phyloP scores from a whole-genome alignment of 2,888 invertebrate species.

The Amblyjoppa fuscipennis region DNA sequence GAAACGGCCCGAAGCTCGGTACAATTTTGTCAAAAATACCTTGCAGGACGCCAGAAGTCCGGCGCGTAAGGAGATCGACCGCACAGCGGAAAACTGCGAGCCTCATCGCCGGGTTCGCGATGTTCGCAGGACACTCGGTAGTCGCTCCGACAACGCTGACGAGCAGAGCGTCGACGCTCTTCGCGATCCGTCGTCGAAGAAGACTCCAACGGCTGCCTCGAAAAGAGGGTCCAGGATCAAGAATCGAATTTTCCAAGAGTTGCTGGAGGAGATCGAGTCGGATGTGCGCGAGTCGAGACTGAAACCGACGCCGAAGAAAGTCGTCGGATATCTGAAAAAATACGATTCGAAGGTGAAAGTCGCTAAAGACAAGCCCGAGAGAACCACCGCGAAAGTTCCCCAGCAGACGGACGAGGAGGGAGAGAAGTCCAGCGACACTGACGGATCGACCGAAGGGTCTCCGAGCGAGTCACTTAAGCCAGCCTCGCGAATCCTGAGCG shows the following conservation, averaged over 20 bases:
- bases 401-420: not conserved
- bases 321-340: not conserved
- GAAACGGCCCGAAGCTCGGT: not conserved
- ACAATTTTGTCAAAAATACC: not conserved
- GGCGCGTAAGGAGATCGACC: not conserved
- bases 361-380: not conserved
- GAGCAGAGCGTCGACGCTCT: not conserved
- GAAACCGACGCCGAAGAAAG: not conserved
- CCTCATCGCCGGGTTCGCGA: not conserved
- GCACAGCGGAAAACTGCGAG: slow-evolving; percentile 13
- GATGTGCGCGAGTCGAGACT: not conserved
- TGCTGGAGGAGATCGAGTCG: not conserved
- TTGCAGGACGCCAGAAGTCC: not conserved
- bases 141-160: not conserved
- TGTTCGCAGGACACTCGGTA: not conserved
- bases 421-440: not conserved
- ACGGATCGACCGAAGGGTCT: not conserved
- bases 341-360: not conserved
- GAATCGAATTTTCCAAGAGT: not conserved
- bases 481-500: not conserved
- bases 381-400: not conserved
- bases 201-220: not conserved
- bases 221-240: not conserved
- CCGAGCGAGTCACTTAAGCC: not conserved
- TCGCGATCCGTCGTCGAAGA: not conserved